Percentiles rank a stretch among this genome's conserved stretches.
Evolutionary conservation across 2,888 invertebrate species (phyloP).

Genomic region (Tuberolachnus salignus): DNA sequence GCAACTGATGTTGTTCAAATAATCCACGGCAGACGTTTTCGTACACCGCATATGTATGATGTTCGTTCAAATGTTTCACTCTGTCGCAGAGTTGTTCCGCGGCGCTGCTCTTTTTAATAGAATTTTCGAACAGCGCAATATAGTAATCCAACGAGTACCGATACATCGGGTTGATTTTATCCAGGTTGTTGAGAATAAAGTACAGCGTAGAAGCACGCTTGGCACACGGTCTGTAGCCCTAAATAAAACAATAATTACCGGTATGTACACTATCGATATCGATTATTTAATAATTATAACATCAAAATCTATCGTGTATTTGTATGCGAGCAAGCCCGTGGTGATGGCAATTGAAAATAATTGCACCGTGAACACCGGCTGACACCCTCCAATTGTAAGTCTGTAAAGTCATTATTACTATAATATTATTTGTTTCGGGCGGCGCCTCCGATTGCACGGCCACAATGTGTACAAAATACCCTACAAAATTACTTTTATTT

Average conservation of each 20-base stretch:
- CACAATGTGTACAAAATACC: no score
- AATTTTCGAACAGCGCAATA: slow-evolving; percentile 78
- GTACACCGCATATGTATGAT: slow-evolving; percentile 85
- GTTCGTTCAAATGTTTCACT: slow-evolving; percentile 79
- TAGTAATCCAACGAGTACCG: slow-evolving; percentile 88
- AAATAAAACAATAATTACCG: slow-evolving; percentile 62
- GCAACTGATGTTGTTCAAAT: slow-evolving; percentile 85
- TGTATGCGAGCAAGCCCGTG: no score
- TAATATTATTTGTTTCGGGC: no score
- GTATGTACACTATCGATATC: not conserved
- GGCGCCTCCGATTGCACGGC: no score
- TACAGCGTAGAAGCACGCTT: slow-evolving; percentile 84
- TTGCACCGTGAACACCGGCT: no score
- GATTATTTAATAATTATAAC: not conserved
- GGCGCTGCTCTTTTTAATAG: slow-evolving; percentile 81
- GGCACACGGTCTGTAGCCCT: slow-evolving; percentile 82
- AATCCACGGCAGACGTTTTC: slow-evolving; percentile 86
- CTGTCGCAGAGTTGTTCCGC: slow-evolving; percentile 73
- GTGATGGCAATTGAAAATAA: no score
- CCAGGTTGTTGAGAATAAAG: slow-evolving; percentile 87
- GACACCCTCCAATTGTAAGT: no score
- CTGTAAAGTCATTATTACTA: no score
- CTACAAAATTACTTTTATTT: no score
- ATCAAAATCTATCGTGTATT: no score
- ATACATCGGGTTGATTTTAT: slow-evolving; percentile 90